Conservation (phyloP, 2,113 vertebrate species). For the Mesembrinibis cayennensis region DNA sequence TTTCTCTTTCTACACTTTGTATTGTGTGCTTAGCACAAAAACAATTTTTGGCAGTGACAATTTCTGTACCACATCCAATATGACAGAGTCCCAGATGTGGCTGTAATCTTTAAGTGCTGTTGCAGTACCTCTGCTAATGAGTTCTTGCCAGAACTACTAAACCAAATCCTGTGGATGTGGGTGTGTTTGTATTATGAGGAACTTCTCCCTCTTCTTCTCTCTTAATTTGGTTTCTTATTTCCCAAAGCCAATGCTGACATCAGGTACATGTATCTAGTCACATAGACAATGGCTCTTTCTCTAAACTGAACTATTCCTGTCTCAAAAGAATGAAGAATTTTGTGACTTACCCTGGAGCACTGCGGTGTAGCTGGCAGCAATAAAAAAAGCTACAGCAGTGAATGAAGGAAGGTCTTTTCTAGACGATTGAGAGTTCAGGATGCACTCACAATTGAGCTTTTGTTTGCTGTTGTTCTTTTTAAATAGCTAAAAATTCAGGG, state of each 20-base stretch:
- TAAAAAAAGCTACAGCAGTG: conserved; percentile 31
- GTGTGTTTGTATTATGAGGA: neutral
- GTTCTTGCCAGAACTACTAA: neutral
- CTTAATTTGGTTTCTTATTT: neutral
- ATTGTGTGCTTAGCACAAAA: neutral
- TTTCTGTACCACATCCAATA: neutral
- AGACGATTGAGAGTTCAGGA: neutral
- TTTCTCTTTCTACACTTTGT: neutral
- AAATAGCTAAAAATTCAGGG: conserved; percentile 40
- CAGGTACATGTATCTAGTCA: neutral
- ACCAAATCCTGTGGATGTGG: neutral
- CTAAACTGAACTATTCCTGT: neutral
- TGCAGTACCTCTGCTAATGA: neutral
- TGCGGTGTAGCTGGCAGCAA: conserved; percentile 23
- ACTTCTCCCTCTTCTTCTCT: neutral
- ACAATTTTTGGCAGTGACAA: neutral
- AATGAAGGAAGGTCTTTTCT: conserved; percentile 47
- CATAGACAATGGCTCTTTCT: neutral
- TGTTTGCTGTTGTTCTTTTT: conserved; percentile 55
- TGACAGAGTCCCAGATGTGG: neutral
- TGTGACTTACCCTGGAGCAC: conserved; percentile 25
- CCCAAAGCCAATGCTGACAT: neutral
- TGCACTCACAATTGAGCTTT: conserved; percentile 33
- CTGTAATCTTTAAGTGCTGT: neutral
- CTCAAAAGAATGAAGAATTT: conserved; percentile 10